These are phyloP conservation scores for Acanthurus lineatus DNA, from an alignment of 2,797 vertebrate genomes.

Conservation along the genomic window DNA sequence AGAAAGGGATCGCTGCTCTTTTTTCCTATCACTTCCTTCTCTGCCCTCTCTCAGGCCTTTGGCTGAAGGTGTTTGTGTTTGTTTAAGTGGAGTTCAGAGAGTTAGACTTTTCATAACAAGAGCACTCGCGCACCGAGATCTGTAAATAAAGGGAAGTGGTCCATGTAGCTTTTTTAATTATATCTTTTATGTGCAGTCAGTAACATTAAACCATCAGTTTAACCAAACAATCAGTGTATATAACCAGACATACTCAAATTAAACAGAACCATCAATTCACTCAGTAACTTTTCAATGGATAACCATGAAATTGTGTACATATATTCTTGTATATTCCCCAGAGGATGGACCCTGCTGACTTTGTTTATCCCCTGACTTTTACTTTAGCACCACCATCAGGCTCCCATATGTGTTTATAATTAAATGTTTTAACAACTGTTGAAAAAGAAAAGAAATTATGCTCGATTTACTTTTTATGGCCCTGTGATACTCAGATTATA, in stretches of 20 bases:
- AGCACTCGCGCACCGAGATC: not conserved
- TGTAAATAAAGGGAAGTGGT: not conserved
- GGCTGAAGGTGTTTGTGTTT: constrained; percentile 39
- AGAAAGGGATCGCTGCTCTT: constrained; percentile 74
- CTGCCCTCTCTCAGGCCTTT: constrained; percentile 47
- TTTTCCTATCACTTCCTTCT: constrained; percentile 69
- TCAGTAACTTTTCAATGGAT: not conserved
- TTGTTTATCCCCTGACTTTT: not conserved
- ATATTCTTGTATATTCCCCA: not conserved
- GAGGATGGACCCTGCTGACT: not conserved
- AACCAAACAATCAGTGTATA: not conserved
- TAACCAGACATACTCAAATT: not conserved
- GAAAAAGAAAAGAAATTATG: too few relatives aligned
- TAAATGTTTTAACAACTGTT: not conserved
- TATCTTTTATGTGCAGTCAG: not conserved
- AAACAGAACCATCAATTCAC: not conserved
- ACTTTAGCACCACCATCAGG: not conserved
- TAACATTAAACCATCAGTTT: not conserved
- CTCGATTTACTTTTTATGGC: too few relatives aligned
- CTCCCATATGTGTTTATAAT: not conserved
- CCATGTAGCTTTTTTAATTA: not conserved
- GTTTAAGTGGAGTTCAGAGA: constrained; percentile 19
- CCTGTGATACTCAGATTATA: not conserved
- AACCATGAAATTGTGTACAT: not conserved
- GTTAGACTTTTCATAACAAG: not conserved